Evolutionary conservation across 2,888 invertebrate species (phyloP), one percentile per base, ranked within the genome.

Genomic region (Lypha dubia): DNA sequence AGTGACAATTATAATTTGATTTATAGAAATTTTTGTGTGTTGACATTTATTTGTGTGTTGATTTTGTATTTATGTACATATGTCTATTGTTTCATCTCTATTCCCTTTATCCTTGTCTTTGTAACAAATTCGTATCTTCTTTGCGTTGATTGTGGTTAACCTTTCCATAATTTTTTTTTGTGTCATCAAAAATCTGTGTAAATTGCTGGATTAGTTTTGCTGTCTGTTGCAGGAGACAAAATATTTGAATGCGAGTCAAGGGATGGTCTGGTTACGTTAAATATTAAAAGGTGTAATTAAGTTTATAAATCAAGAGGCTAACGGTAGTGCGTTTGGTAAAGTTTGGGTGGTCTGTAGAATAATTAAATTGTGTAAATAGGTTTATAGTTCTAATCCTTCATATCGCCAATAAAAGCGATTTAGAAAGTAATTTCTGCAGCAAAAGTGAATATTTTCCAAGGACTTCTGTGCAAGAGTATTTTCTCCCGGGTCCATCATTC

Each of bases 1-100:
- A 65, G 68, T 77, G 84, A 77, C 81, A 84, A 84, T 81, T 84
- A 84, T 84, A 77, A 81, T 84, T 84, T 84, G 84, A 84, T 84
- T 84, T 84, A 84, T 84, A 81, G 81, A 77, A 84, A 62, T 77
- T 70, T 84, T 44, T 77, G 35, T 83, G 46, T 74, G 81, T 74
- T 84, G 81, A 81, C 84, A 84, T 84, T 84, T 84, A 81, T 84
- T 84, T 80, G 67, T 73, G 20, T 84, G 84, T 81, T 68, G 77
- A 76, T 56, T 75, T 79, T 44, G 13, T 38, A 58, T 38, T 35
- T 67, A 13, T n/a, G 49, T 46, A 17, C n/a, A 4, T 44, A n/a
- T n/a, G 2, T n/a, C 7, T 68, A 35, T 82, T 65, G 32, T 67
- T 60, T 67, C 11, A 8, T 44, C 73, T 77, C 28, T 65, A 22